Evolutionary conservation across 2,797 vertebrate genomes (phyloP).

Genomic region (Salarias fasciatus): DNA sequence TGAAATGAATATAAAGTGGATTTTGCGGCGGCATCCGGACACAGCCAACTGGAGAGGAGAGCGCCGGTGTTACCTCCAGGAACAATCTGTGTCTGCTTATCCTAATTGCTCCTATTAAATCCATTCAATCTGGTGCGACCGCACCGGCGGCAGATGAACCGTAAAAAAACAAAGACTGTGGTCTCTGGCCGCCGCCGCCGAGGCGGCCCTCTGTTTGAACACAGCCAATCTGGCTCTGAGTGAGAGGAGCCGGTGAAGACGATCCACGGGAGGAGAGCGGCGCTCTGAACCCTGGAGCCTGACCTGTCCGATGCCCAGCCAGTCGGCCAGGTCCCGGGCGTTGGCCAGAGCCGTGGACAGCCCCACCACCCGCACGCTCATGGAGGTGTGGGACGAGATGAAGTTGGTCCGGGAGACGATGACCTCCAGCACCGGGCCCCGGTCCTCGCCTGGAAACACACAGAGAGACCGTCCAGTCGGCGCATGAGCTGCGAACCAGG

Average conservation of each 20-base stretch:
- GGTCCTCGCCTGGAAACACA: constrained; percentile 90
- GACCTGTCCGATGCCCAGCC: constrained; percentile 95
- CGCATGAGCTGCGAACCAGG: too few species aligned
- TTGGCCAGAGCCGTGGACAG: constrained; percentile 98
- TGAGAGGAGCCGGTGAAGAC: too few species aligned
- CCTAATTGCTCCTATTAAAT: constrained; percentile 32
- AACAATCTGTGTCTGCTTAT: neutral
- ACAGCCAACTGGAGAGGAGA: constrained; percentile 29
- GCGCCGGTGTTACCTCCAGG: constrained; percentile 5
- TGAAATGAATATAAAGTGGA: too few species aligned
- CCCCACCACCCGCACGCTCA: constrained; percentile 90
- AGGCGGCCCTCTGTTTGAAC: too few species aligned
- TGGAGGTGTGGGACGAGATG: constrained; percentile 97
- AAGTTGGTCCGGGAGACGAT: constrained; percentile 99
- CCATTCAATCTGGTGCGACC: constrained; percentile 31
- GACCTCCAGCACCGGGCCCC: constrained; percentile 97
- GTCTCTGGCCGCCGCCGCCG: constrained; percentile 23
- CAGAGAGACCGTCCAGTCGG: too few species aligned
- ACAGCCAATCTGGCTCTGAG: too few species aligned
- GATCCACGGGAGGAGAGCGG: too few species aligned
- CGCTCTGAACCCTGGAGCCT: too few species aligned
- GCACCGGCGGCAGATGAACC: constrained; percentile 29
- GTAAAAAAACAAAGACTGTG: constrained; percentile 16
- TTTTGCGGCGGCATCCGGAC: constrained; percentile 18
- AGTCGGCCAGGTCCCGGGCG: constrained; percentile 96